Evolutionary conservation across 2,113 vertebrate species (phyloP).

Genomic region (Mobula birostris): DNA sequence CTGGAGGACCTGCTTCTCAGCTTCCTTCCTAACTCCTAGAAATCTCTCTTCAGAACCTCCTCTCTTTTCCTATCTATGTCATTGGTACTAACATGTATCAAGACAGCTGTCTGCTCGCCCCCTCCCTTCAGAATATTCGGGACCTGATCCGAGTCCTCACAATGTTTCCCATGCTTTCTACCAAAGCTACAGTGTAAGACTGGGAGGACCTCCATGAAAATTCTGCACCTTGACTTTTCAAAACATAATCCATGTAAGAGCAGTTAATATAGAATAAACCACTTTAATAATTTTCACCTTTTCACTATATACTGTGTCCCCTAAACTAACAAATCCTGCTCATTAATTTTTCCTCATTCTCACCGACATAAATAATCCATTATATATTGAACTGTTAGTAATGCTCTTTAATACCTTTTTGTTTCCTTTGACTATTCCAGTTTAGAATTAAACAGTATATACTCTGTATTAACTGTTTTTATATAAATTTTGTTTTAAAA

Average conservation of each 20-base stretch:
- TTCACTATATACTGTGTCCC: neutral
- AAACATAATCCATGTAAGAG: neutral
- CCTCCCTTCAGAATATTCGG: too few species aligned
- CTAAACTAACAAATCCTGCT: neutral
- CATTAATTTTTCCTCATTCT: neutral
- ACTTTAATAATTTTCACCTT: neutral
- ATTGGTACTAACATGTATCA: too few species aligned
- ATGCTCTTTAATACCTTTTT: neutral
- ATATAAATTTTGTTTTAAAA: too few species aligned
- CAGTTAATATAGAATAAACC: neutral
- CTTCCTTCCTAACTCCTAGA: too few species aligned
- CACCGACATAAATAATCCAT: neutral
- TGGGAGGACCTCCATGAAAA: neutral
- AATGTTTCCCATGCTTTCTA: neutral
- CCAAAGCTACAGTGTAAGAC: neutral
- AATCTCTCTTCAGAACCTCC: too few species aligned
- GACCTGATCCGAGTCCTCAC: neutral
- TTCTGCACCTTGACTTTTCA: neutral
- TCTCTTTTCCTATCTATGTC: too few species aligned
- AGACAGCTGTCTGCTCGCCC: too few species aligned
- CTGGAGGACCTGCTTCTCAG: too few species aligned
- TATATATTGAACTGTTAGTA: neutral
- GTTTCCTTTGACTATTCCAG: neutral
- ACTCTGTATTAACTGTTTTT: neutral
- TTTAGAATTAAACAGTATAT: neutral